These are phyloP conservation scores for Benitochromis conjunctus DNA, from an alignment of 2,113 vertebrate species.

Conservation along the genomic window DNA sequence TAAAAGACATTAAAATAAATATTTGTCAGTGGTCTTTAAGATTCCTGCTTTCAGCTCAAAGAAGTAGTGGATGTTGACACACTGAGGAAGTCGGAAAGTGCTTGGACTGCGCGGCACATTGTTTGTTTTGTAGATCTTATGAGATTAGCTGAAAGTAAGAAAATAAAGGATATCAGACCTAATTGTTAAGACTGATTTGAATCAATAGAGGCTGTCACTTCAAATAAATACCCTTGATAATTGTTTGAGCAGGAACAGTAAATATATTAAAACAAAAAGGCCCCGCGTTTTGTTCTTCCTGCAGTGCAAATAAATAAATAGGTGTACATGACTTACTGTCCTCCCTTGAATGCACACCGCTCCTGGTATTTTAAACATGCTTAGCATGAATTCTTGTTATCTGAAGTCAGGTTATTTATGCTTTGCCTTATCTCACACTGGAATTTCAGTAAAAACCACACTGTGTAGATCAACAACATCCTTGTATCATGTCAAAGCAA, in stretches of 20 bases:
- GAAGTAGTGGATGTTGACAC: background rate
- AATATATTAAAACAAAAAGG: background rate
- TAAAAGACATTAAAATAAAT: background rate
- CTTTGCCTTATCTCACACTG: background rate
- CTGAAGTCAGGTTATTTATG: background rate
- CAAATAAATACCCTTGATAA: background rate
- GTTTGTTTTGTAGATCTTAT: background rate
- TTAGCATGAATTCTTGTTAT: background rate
- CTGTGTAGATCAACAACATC: background rate
- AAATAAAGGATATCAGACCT: background rate
- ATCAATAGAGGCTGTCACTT: background rate
- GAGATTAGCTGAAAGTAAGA: background rate
- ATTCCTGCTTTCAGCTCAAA: background rate
- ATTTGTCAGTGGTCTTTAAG: background rate
- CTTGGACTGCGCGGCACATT: background rate
- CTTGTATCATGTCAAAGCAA: background rate
- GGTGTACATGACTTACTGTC: background rate
- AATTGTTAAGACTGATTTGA: background rate
- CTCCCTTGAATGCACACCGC: background rate
- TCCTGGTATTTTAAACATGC: background rate
- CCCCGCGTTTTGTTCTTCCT: rapidly evolving
- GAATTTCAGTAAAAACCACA: background rate
- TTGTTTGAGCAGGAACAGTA: background rate
- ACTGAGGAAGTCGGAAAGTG: background rate
- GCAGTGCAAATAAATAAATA: background rate